Percentiles rank a stretch among this genome's conserved stretches.
Conservation (phyloP, 1,140 invertebrate species). For the Bradynema listronoti region DNA sequence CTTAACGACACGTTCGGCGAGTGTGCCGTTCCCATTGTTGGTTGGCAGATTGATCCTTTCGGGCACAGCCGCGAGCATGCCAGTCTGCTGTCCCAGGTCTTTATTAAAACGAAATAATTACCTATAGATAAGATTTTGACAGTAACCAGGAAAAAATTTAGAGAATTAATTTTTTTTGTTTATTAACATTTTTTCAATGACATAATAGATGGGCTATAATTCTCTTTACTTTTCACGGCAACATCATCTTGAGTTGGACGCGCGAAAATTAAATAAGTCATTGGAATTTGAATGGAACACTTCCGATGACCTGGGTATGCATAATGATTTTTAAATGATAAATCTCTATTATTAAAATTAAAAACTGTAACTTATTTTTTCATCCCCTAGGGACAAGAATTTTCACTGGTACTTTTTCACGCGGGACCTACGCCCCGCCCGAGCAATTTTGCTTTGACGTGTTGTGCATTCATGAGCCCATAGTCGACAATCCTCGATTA, state of each 20-base stretch:
- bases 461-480: conserved; percentile 72
- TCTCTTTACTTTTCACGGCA: conserved; percentile 79
- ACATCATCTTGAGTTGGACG: conserved; percentile 75
- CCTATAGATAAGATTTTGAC: too few relatives aligned
- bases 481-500: conserved; percentile 63
- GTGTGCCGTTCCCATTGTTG: conserved; percentile 63
- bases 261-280: conserved; percentile 64
- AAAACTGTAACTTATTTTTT: conserved; percentile 11
- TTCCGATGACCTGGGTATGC: conserved; percentile 60
- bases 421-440: conserved; percentile 60
- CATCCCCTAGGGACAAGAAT: conserved; percentile 39
- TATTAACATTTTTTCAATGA: conserved; percentile 2
- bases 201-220: conserved; percentile 65
- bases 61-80: conserved; percentile 65
- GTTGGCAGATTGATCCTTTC: conserved; percentile 69
- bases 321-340: too few relatives aligned
- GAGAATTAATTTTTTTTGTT: conserved; percentile 13
- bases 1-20: conserved; percentile 64
- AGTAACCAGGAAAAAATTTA: too few relatives aligned
- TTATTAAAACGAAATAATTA: too few relatives aligned
- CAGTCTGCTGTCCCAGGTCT: conserved; percentile 63
- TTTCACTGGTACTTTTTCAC: conserved; percentile 49
- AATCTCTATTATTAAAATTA: background rate
- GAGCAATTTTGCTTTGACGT: conserved; percentile 82
- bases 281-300: conserved; percentile 79